A percentile compares a stretch with the other conserved stretches of the same genome.
phyloP scores from a whole-genome alignment of 2,797 vertebrate species.

The Picus viridis region DNA sequence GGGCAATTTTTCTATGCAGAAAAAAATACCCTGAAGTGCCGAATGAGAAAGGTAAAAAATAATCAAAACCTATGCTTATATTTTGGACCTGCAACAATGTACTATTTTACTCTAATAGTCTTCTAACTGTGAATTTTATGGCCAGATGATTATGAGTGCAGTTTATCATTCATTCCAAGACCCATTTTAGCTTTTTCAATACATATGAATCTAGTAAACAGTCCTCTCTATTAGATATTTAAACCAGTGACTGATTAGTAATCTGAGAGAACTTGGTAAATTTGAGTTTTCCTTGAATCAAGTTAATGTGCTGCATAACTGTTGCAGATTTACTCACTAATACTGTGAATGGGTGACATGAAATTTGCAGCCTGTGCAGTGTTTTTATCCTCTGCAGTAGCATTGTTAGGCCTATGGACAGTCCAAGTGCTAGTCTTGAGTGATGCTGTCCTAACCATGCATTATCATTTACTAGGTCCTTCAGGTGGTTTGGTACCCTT shows the following conservation, averaged over 20 bases:
- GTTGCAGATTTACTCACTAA: background rate
- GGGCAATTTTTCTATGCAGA: background rate
- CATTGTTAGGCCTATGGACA: background rate
- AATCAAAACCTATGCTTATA: background rate
- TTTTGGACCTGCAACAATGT: background rate
- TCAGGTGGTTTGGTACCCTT: background rate
- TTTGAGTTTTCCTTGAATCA: background rate
- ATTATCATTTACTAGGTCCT: background rate
- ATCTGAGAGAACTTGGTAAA: background rate
- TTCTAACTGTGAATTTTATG: background rate
- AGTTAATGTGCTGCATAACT: background rate
- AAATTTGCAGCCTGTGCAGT: background rate
- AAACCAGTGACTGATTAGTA: background rate
- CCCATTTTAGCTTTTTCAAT: background rate
- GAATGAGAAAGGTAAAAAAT: background rate
- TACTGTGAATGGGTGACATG: background rate
- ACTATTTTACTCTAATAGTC: background rate
- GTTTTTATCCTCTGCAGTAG: background rate
- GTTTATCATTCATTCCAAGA: background rate
- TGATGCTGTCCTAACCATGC: background rate
- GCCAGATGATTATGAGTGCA: background rate
- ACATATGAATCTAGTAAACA: background rate
- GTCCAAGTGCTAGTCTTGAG: background rate
- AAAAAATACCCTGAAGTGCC: background rate
- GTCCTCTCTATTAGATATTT: background rate